A percentile compares a stretch with the other conserved stretches of the same genome.
phyloP scores from a whole-genome alignment of 2,888 invertebrate genomes.

The Drosophila parthenogenetica region DNA sequence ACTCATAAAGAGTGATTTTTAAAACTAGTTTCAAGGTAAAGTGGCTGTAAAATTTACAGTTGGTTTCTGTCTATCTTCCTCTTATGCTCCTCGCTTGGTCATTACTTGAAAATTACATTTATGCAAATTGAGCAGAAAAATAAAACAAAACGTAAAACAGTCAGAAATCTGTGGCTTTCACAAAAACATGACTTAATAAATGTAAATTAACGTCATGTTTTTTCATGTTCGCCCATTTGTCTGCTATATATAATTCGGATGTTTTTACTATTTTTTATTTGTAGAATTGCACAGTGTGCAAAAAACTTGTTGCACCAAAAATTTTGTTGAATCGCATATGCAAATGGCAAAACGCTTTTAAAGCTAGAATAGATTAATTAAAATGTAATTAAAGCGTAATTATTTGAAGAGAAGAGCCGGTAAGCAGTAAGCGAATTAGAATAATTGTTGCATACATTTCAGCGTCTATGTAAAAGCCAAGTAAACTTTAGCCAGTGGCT shows the following conservation, averaged over 20 bases:
- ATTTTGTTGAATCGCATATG: constrained; percentile 54
- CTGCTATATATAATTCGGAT: constrained; percentile 44
- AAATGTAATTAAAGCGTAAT: constrained; percentile 22
- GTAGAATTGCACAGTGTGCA: constrained; percentile 16
- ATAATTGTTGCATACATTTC: constrained; percentile 45
- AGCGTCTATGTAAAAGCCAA: constrained; percentile 41
- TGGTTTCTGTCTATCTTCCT: too few species aligned
- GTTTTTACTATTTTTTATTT: constrained; percentile 14
- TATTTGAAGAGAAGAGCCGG: constrained; percentile 3
- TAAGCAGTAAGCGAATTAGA: constrained; percentile 43
- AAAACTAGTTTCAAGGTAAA: too few species aligned
- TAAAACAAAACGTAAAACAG: constrained; percentile 12
- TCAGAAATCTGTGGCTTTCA: constrained; percentile 19
- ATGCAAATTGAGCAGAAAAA: constrained; percentile 53
- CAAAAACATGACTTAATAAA: constrained; percentile 79
- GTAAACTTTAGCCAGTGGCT: constrained; percentile 39
- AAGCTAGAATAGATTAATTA: constrained; percentile 46
- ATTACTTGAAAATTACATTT: constrained; percentile 54
- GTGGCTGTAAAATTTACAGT: too few species aligned
- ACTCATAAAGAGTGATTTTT: background rate
- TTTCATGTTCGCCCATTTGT: constrained; percentile 30
- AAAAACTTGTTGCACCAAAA: constrained; percentile 60
- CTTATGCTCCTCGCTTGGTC: background rate
- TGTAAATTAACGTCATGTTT: constrained; percentile 76
- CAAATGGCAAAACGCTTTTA: constrained; percentile 59